Evolutionary conservation across 2,888 invertebrate species (phyloP).

Genomic region (Charanyca ferruginea): DNA sequence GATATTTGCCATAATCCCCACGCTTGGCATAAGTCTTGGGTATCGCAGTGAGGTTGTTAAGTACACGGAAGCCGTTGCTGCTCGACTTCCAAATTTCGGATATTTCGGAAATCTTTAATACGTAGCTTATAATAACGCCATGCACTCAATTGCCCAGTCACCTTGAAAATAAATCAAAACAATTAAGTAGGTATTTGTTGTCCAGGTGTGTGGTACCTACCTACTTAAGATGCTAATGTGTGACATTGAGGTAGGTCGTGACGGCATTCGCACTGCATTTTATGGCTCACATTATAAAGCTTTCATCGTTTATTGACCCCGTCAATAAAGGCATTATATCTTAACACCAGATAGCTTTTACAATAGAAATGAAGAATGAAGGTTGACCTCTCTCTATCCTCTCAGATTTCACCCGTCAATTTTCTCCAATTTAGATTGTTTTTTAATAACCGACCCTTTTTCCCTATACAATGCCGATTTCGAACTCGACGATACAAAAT

Average conservation of each 20-base stretch:
- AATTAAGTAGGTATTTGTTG: neutral
- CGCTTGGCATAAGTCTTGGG: no score
- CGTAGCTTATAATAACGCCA: no score
- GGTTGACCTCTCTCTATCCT: neutral
- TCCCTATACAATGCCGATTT: no score
- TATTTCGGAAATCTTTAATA: no score
- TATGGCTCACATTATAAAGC: slow-evolving; percentile 21
- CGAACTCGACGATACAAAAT: no score
- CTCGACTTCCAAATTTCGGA: no score
- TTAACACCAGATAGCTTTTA: slow-evolving; percentile 35
- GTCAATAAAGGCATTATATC: slow-evolving; percentile 28
- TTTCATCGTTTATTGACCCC: slow-evolving; percentile 42
- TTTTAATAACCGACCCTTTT: no score
- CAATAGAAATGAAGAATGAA: slow-evolving; percentile 34
- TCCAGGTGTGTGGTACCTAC: neutral
- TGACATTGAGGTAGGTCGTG: slow-evolving; percentile 56
- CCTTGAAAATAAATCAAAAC: neutral
- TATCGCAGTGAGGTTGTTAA: no score
- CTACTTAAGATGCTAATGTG: slow-evolving; percentile 38
- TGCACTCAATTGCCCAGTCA: no score
- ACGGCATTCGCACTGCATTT: slow-evolving; percentile 19
- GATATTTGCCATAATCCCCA: no score
- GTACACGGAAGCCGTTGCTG: no score
- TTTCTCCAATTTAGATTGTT: slow-evolving; percentile 11
- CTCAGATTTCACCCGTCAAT: slow-evolving; percentile 14